Base-by-base conservation (phyloP, 2,797 vertebrate species). In the Buceros bicornis region DNA sequence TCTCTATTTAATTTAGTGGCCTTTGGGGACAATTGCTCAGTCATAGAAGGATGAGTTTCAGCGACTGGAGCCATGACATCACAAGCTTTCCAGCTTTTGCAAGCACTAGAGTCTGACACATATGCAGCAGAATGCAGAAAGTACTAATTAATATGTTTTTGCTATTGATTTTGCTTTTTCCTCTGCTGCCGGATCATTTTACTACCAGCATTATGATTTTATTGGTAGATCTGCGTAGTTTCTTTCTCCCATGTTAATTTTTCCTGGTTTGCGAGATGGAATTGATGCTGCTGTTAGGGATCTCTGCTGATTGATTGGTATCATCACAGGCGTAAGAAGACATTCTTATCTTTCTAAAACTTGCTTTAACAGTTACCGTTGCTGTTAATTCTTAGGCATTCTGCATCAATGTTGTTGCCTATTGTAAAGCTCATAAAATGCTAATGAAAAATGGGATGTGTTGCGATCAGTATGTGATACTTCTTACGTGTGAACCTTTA, bases 401-500 rank as follows among this genome's bases (percentile, higher is more conserved):
- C 64, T 91, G 81, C 92, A 76, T 95, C 64, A 69, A 35, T 79
- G 35, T 40, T 88, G 51, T 54, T 96, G 77, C 82, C 79, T 94
- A n/a, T 96, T 78, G 92, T 85, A 92, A 95, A 96, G 90, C 92
- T 37, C 51, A 94, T 94, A 96, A 95, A 92, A 92, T 90, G 47
- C 65, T 95, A 79, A 90, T 97, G 95, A 96, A 97, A 97, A 95
- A 83, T 82, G 65, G 86, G 56, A 94, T 81, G 90, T 87, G 37
- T 81, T 89, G 82, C 8, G 7, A 93, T 96, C 92, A 85, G 95
- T 96, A 91, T 94, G 74, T 88, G 95, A 90, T 95, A 89, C 82
- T 92, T 91, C 73, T 97, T 97, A 96, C 72, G 91, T 86, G 81
- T 86, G 97, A 78, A 97, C 94, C 74, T 90, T 97, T 96, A 95